Conservation (phyloP, 2,888 invertebrate species). For the Pardosa pseudoannulata region DNA sequence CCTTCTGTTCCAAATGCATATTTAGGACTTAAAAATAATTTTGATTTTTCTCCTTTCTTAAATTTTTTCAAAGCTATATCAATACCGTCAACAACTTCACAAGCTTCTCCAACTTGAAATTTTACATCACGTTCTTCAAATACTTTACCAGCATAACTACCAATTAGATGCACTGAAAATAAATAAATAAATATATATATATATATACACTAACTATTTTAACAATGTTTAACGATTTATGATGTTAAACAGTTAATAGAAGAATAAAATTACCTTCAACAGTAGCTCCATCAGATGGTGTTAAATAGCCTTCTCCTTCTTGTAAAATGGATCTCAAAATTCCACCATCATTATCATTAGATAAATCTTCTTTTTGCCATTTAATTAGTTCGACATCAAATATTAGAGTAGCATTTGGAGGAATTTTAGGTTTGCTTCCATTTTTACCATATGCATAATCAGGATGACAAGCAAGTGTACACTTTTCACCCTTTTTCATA, state of each 20-base stretch:
- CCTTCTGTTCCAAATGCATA: slow-evolving; percentile 88
- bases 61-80: slow-evolving; percentile 90
- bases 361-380: slow-evolving; percentile 93
- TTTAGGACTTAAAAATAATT: slow-evolving; percentile 85
- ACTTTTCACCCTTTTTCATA: slow-evolving; percentile 93
- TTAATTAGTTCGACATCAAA: slow-evolving; percentile 89
- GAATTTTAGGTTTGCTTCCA: slow-evolving; percentile 92
- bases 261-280: slow-evolving; percentile 94
- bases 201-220: no score
- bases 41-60: slow-evolving; percentile 86
- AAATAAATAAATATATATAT: no score
- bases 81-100: slow-evolving; percentile 87
- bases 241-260: no score
- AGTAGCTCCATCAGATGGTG: slow-evolving; percentile 88
- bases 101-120: slow-evolving; percentile 91
- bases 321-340: slow-evolving; percentile 86
- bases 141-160: slow-evolving; percentile 82
- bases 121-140: slow-evolving; percentile 90
- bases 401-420: slow-evolving; percentile 89
- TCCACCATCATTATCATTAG: slow-evolving; percentile 88
- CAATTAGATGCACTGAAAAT: slow-evolving; percentile 85
- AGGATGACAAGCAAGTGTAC: slow-evolving; percentile 88
- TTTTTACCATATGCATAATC: slow-evolving; percentile 92
- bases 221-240: no score
- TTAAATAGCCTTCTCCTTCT: slow-evolving; percentile 84